These are phyloP conservation scores for Hyles lineata DNA, from an alignment of 2,888 invertebrate species.

Conservation along the genomic window DNA sequence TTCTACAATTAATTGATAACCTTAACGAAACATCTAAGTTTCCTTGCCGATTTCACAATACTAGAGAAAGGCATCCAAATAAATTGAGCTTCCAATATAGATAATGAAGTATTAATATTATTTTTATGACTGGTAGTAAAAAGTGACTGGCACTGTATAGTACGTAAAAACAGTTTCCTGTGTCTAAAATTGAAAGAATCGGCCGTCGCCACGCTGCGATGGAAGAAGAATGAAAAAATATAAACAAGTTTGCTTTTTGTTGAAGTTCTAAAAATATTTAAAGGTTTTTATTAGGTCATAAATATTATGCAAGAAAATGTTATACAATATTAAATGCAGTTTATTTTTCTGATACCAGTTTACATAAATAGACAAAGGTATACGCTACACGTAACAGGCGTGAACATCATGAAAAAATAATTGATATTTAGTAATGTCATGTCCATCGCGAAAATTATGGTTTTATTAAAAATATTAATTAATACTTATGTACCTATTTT, in stretches of 20 bases:
- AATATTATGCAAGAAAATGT: slow-evolving; percentile 9
- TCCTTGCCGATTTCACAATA: slow-evolving; percentile 11
- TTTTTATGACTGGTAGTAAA: slow-evolving; percentile 15
- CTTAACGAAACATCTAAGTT: not conserved
- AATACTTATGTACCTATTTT: not conserved
- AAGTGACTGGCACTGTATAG: slow-evolving; percentile 2
- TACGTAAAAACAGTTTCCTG: slow-evolving; percentile 48
- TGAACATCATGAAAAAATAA: no score
- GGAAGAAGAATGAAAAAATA: slow-evolving; percentile 46
- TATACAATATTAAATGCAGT: not conserved
- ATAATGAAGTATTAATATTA: not conserved
- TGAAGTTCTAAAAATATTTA: not conserved
- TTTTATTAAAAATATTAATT: no score
- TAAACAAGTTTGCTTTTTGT: slow-evolving; percentile 21
- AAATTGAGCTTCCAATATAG: not conserved
- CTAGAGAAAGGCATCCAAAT: slow-evolving; percentile 5
- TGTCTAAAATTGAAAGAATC: slow-evolving; percentile 55
- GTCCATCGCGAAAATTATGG: no score
- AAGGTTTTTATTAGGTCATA: not conserved
- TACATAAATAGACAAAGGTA: no score
- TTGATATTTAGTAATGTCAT: no score
- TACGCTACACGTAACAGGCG: no score
- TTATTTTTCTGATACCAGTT: not conserved
- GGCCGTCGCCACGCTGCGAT: slow-evolving; percentile 63
- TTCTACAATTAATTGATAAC: not conserved